Base-by-base conservation (phyloP, 2,113 vertebrate genomes). In the Lepus europaeus region DNA sequence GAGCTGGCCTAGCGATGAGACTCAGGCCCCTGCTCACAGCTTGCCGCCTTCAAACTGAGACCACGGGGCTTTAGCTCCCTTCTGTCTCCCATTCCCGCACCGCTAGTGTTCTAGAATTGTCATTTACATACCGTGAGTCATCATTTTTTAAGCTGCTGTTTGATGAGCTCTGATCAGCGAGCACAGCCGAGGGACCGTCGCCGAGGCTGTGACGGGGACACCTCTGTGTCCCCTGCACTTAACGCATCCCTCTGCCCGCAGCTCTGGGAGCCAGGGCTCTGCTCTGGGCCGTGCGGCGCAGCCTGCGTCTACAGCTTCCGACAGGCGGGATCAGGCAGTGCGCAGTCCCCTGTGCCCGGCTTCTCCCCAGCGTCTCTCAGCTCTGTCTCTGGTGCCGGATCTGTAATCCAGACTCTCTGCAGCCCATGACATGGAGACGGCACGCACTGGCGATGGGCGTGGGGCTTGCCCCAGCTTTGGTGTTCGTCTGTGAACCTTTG, bases 151-250 rank as follows among this genome's bases (percentile, higher is more conserved):
- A 53, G 31, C 59, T 23, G 14, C 31, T 25, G 39, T 45, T 45
- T 19, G 61, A n/a, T 64, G 73, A 20, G 59, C 16, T 51, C 33
- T 53, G 51, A 53, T 53, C 27, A n/a, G 4, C 9, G 3, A n/a
- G 1, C 16, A 27, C 5, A 59, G 45, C 33, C 6, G 4, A 20
- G 36, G 12, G 3, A 5, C 31, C 66, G 10, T 4, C 2, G 9
- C 39, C 63, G 5, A 0, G 4, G 1, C 4, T 25, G 12, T 0
- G 29, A 31, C 2, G 7, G 0, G 5, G 49, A 9, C 4, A 2
- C 12, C 25, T 68, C 70, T 8, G 23, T 0, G 0, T 4, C 36
- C 22, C 74, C 19, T 22, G 66, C 23, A 5, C 3, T 1, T 9
- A 5, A 9, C 4, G 5, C 27, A 31, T 45, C 9, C 13, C 9